phyloP scores from a whole-genome alignment of 2,113 vertebrate genomes.

The Zosterops japonicus region DNA sequence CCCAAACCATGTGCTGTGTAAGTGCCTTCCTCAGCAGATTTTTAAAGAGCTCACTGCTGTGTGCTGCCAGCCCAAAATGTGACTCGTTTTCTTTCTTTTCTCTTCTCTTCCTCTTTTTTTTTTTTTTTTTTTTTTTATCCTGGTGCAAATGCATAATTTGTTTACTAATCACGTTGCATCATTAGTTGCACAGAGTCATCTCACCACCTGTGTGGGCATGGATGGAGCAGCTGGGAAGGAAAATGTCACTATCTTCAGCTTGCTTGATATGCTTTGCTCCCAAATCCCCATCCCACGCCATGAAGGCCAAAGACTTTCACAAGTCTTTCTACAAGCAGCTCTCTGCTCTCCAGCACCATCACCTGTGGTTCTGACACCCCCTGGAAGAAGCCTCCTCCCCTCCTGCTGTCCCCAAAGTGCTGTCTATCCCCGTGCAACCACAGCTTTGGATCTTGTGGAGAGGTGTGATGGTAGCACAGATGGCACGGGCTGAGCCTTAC shows the following conservation, averaged over 20 bases:
- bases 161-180: background rate
- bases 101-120: background rate
- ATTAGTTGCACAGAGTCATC: background rate
- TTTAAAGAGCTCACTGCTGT: background rate
- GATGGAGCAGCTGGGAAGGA: background rate
- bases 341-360: background rate
- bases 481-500: background rate
- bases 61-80: background rate
- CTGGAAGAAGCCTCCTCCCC: background rate
- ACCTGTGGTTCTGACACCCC: background rate
- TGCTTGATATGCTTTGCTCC: background rate
- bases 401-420: background rate
- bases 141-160: background rate
- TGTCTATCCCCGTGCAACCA: background rate
- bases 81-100: background rate
- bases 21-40: constrained; percentile 62
- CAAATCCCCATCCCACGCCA: background rate
- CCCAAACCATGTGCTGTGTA: constrained; percentile 21
- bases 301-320: background rate
- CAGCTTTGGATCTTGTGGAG: background rate
- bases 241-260: background rate
- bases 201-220: background rate
- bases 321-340: background rate
- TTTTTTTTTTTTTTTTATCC: background rate
- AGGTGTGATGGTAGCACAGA: constrained; percentile 38